These are phyloP conservation scores for Mythimna lalbum DNA, from an alignment of 2,888 invertebrate species.

Conservation along the genomic window DNA sequence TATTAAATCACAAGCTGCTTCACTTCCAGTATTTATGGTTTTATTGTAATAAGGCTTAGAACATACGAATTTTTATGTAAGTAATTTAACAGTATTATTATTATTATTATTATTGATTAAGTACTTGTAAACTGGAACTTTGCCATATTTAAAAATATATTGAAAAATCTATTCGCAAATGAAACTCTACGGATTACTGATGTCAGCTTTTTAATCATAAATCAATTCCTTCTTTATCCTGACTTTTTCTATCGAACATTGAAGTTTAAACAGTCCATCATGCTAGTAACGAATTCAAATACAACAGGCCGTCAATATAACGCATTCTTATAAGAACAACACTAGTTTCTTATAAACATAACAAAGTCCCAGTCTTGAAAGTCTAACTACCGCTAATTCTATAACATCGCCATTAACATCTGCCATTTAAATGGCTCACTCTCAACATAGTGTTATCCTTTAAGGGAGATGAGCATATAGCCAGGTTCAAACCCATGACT, in stretches of 20 bases:
- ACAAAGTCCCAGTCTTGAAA: constrained; percentile 50
- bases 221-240: not conserved
- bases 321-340: not conserved
- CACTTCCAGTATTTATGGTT: constrained; percentile 14
- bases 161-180: not conserved
- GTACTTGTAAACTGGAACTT: constrained; percentile 45
- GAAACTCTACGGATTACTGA: not conserved
- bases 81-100: constrained; percentile 40
- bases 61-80: constrained; percentile 42
- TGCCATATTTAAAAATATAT: constrained; percentile 34
- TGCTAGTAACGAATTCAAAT: not conserved
- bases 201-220: not conserved
- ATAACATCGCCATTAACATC: constrained; percentile 14
- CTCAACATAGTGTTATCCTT: constrained; percentile 31
- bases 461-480: not conserved
- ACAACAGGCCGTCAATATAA: not conserved
- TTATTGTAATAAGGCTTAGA: constrained; percentile 50
- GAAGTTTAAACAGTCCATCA: not conserved
- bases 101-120: constrained; percentile 34
- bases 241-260: constrained; percentile 1
- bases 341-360: constrained; percentile 31
- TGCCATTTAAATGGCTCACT: not conserved
- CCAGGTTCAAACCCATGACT: not conserved
- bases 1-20: constrained; percentile 14
- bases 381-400: constrained; percentile 44